A percentile compares a stretch with the other conserved stretches of the same genome.
These are phyloP conservation scores for Panthera leo DNA, from an alignment of 2,113 vertebrate species.

Conservation along the genomic window DNA sequence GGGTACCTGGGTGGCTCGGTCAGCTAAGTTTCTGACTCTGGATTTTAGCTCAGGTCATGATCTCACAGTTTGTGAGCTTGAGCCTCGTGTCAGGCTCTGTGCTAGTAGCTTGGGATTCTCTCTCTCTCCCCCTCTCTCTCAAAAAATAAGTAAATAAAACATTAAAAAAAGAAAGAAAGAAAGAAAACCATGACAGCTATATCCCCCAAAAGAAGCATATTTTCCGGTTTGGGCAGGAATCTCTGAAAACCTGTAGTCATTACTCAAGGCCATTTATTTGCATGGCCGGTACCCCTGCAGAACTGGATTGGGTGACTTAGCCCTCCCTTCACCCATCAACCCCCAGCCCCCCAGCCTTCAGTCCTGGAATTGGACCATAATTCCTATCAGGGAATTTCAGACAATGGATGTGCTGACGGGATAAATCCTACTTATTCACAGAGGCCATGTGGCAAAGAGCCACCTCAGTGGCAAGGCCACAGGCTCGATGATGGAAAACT, in stretches of 20 bases:
- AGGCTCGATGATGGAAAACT: fast-evolving
- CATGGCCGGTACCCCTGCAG: background rate
- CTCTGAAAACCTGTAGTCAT: background rate
- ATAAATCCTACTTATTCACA: background rate
- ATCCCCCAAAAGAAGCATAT: background rate
- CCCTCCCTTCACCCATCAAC: background rate
- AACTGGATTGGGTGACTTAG: background rate
- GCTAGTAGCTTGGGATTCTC: too few relatives aligned
- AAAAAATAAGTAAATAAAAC: too few relatives aligned
- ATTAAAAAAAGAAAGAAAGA: too few relatives aligned
- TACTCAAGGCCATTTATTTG: background rate
- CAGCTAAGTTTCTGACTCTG: too few relatives aligned
- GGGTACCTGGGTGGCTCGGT: too few relatives aligned
- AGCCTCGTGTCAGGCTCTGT: too few relatives aligned
- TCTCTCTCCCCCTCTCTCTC: too few relatives aligned
- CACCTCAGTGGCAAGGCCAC: background rate
- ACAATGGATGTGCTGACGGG: background rate
- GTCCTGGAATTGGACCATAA: background rate
- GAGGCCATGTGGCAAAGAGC: background rate
- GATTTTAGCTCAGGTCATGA: too few relatives aligned
- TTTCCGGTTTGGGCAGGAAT: background rate
- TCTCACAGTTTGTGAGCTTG: too few relatives aligned
- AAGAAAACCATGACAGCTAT: background rate
- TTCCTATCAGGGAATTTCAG: background rate
- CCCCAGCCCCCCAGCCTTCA: background rate